A percentile compares a stretch with the other conserved stretches of the same genome.
phyloP scores from a whole-genome alignment of 2,888 invertebrate genomes.

The Stegana nigrithorax region DNA sequence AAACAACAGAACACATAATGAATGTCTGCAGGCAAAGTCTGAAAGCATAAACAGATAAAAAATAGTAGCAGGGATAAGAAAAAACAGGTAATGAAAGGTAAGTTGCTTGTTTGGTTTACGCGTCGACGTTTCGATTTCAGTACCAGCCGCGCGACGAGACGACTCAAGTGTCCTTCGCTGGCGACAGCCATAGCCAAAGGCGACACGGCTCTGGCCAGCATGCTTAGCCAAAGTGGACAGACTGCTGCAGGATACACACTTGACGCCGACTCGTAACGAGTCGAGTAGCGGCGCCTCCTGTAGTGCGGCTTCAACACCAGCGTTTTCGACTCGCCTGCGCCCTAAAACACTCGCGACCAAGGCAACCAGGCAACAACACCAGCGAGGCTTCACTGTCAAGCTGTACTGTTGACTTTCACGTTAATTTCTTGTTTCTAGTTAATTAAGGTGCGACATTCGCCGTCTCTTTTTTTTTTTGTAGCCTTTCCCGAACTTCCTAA shows the following conservation, averaged over 20 bases:
- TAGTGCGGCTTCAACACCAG: slow-evolving; percentile 24
- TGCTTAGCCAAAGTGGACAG: slow-evolving; percentile 7
- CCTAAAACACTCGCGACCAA: too few species aligned
- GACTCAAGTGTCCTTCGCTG: slow-evolving; percentile 11
- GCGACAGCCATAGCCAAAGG: neutral
- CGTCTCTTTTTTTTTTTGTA: too few species aligned
- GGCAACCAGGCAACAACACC: too few species aligned
- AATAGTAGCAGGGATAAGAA: too few species aligned
- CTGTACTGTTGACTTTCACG: too few species aligned
- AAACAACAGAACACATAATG: neutral
- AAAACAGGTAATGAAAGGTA: neutral
- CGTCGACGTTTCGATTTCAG: slow-evolving; percentile 11
- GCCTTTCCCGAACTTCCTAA: too few species aligned
- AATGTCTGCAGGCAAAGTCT: neutral
- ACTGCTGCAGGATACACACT: slow-evolving; percentile 10
- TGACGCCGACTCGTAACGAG: too few species aligned
- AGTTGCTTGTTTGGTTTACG: neutral
- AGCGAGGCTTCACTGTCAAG: too few species aligned
- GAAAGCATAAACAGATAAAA: neutral
- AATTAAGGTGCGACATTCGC: too few species aligned
- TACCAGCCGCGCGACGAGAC: slow-evolving; percentile 4
- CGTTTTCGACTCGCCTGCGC: too few species aligned
- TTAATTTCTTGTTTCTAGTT: too few species aligned
- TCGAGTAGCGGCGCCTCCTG: slow-evolving; percentile 26
- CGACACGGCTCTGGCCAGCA: neutral